Evolutionary conservation across 2,888 invertebrate species (phyloP).

Genomic region (Matsumyia berberina): DNA sequence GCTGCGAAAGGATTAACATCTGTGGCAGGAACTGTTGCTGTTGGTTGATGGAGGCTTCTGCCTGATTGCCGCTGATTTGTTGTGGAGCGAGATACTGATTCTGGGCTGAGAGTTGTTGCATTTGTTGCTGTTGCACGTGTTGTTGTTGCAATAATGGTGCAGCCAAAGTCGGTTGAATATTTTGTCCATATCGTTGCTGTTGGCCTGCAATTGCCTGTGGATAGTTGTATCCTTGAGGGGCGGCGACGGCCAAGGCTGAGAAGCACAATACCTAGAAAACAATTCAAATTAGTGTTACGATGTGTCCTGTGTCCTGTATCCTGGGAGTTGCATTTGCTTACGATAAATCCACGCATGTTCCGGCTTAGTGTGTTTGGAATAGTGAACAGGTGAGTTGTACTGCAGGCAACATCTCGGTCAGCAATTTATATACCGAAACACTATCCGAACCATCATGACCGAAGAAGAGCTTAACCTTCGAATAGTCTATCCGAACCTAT

Average conservation of each 20-base stretch:
- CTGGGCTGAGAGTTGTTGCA: constrained; percentile 64
- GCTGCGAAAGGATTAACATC: constrained; percentile 17
- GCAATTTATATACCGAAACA: constrained; percentile 72
- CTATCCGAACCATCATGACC: constrained; percentile 33
- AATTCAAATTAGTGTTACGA: background rate
- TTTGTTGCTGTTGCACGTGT: constrained; percentile 71
- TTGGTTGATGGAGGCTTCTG: constrained; percentile 14
- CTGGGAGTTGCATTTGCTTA: constrained; percentile 77
- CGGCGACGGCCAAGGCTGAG: constrained; percentile 80
- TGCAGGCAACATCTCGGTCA: constrained; percentile 36
- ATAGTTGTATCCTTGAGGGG: constrained; percentile 83
- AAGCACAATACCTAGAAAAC: constrained; percentile 81
- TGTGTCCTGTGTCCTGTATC: constrained; percentile 21
- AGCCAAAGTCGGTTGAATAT: constrained; percentile 27
- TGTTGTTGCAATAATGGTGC: constrained; percentile 42
- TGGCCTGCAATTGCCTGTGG: constrained; percentile 68
- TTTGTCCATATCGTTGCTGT: constrained; percentile 35
- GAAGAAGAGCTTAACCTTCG: constrained; percentile 65
- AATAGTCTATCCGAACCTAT: constrained; percentile 24
- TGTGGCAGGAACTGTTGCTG: constrained; percentile 46
- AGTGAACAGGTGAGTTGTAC: constrained; percentile 79
- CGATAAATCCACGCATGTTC: constrained; percentile 83
- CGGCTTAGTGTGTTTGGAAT: constrained; percentile 78
- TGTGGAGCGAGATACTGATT: constrained; percentile 49
- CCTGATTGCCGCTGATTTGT: constrained; percentile 1